Evolutionary conservation across 2,113 vertebrate species (phyloP).

Genomic region (Halichoerus grypus): DNA sequence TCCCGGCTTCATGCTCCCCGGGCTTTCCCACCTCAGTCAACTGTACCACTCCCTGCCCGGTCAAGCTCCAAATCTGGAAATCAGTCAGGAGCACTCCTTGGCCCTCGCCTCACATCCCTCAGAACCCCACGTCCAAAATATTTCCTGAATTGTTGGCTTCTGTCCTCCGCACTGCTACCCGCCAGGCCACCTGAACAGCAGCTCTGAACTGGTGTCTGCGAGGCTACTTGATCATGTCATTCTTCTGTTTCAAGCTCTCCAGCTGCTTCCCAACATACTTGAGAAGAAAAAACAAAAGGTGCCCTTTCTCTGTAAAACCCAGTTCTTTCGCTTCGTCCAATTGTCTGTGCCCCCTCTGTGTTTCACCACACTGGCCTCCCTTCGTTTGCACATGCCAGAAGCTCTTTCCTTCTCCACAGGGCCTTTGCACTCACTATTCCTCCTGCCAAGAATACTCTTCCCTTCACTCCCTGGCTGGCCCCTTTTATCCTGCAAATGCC

Average conservation of each 20-base stretch:
- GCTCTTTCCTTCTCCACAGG: neutral
- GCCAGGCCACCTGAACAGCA: too few relatives aligned
- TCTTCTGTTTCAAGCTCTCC: neutral
- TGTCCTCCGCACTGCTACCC: neutral
- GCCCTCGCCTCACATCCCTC: neutral
- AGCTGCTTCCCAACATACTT: neutral
- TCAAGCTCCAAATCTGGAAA: neutral
- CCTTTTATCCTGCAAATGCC: neutral
- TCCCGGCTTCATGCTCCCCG: neutral
- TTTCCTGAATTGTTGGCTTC: neutral
- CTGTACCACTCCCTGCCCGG: neutral
- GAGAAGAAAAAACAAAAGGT: neutral
- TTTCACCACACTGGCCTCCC: neutral
- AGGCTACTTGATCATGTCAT: neutral
- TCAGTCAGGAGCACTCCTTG: neutral
- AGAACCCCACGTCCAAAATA: neutral
- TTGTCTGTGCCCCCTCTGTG: neutral
- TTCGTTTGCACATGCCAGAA: neutral
- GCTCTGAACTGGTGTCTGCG: neutral
- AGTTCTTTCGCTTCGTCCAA: neutral
- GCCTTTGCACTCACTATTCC: neutral
- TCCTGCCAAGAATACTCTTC: neutral
- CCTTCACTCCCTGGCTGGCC: neutral
- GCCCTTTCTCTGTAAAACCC: neutral
- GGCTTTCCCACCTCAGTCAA: neutral